Conservation (phyloP, 2,113 vertebrate species). For the Eulemur macaco region DNA sequence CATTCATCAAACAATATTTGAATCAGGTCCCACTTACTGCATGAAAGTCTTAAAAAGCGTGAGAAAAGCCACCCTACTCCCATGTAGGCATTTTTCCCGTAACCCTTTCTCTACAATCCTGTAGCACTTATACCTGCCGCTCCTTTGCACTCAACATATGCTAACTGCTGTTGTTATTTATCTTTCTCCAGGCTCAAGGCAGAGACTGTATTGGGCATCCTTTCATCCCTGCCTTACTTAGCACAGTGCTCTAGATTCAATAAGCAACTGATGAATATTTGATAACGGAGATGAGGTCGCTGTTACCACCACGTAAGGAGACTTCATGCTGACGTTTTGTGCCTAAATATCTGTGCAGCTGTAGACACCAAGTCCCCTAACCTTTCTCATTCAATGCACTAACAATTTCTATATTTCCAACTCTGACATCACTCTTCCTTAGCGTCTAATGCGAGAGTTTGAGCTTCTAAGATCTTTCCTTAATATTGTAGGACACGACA, state of each 20-base stretch:
- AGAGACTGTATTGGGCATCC: not conserved
- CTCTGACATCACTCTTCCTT: not conserved
- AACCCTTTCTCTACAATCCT: not conserved
- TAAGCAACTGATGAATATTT: slow-evolving; percentile 33
- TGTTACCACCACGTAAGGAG: not conserved
- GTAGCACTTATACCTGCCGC: rapidly evolving
- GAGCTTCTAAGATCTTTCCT: not conserved
- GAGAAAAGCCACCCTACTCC: not conserved
- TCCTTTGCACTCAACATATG: not conserved
- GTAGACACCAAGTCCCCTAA: not conserved
- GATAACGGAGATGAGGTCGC: not conserved
- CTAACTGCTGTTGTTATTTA: not conserved
- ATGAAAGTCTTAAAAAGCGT: not conserved
- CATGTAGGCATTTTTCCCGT: too few relatives aligned
- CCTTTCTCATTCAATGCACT: not conserved
- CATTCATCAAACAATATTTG: not conserved
- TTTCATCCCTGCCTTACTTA: not conserved
- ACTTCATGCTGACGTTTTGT: not conserved
- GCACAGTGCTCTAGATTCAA: slow-evolving; percentile 20
- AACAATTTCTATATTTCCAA: not conserved
- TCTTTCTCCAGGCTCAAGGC: not conserved
- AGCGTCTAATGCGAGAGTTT: not conserved
- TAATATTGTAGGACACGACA: not conserved
- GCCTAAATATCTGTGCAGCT: not conserved
- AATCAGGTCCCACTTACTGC: not conserved